Percentiles rank a stretch among this genome's conserved stretches.
Conservation (phyloP, 2,113 vertebrate species). For the Psilopogon haemacephalus region DNA sequence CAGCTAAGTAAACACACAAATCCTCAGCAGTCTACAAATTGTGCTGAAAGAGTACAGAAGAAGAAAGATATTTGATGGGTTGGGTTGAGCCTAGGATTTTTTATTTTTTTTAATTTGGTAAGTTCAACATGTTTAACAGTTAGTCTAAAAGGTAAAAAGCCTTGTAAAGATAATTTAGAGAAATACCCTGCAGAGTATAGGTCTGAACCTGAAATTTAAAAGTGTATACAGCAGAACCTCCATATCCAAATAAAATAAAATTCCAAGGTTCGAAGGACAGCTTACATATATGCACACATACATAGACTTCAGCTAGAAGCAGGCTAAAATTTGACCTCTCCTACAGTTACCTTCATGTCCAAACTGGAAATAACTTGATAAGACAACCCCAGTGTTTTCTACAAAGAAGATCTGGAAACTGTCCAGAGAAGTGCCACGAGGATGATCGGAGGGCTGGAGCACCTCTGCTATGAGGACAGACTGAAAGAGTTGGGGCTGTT, state of each 20-base stretch:
- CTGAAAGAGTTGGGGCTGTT: no score
- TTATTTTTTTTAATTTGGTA: background rate
- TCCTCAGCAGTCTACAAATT: background rate
- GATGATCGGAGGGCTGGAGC: no score
- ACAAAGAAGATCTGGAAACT: background rate
- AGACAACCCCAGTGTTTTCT: background rate
- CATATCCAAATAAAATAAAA: background rate
- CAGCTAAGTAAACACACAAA: constrained; percentile 20
- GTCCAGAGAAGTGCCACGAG: no score
- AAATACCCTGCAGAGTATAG: background rate
- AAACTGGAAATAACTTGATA: background rate
- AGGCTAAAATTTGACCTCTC: background rate
- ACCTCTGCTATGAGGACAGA: no score
- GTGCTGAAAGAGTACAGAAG: background rate
- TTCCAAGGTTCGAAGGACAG: background rate
- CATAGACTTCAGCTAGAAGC: background rate
- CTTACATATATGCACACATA: background rate
- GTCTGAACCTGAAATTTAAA: background rate
- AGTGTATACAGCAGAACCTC: background rate
- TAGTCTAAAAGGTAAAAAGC: background rate
- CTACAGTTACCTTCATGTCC: background rate
- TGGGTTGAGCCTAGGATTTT: background rate
- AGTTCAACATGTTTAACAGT: background rate
- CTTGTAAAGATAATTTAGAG: background rate
- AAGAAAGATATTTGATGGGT: background rate